phyloP scores from a whole-genome alignment of 2,888 invertebrate species.

The Apeira syringaria region DNA sequence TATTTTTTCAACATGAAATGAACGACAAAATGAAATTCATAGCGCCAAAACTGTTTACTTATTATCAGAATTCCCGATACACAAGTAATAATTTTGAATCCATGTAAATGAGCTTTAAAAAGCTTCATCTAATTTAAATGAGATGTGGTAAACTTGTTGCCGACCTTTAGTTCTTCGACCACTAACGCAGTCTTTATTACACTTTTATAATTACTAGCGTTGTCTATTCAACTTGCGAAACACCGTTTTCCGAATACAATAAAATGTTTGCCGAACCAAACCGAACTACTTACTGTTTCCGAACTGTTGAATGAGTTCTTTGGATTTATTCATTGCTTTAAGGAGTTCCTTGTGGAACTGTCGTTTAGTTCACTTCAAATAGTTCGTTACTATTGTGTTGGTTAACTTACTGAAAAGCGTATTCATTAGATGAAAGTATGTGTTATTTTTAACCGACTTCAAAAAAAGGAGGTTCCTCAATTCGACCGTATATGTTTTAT shows the following conservation, averaged over 20 bases:
- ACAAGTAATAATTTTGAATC: too few relatives aligned
- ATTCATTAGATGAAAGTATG: too few relatives aligned
- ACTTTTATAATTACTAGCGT: constrained; percentile 31
- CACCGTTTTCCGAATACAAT: constrained; percentile 34
- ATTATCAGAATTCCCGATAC: too few relatives aligned
- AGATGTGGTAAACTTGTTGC: not conserved
- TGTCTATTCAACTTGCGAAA: constrained; percentile 29
- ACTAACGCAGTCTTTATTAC: constrained; percentile 22
- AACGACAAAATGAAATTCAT: too few relatives aligned
- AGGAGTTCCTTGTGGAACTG: constrained; percentile 24
- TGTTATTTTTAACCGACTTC: too few relatives aligned
- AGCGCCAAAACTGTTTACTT: too few relatives aligned
- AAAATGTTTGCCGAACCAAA: constrained; percentile 36
- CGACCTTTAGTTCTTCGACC: constrained; percentile 7
- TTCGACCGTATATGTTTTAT: too few relatives aligned
- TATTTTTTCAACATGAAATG: too few relatives aligned
- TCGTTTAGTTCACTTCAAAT: constrained; percentile 20
- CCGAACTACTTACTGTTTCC: constrained; percentile 40
- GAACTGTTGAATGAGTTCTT: constrained; percentile 33
- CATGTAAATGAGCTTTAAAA: too few relatives aligned
- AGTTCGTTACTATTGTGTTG: constrained; percentile 2
- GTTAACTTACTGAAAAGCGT: too few relatives aligned
- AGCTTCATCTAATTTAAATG: too few relatives aligned
- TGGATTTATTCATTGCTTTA: constrained; percentile 34
- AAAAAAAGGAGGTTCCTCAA: too few relatives aligned